These are phyloP conservation scores for Zoroaster sp. DNA, from an alignment of 53 echinoderm and acorn worm genomes.

Conservation along the genomic window DNA sequence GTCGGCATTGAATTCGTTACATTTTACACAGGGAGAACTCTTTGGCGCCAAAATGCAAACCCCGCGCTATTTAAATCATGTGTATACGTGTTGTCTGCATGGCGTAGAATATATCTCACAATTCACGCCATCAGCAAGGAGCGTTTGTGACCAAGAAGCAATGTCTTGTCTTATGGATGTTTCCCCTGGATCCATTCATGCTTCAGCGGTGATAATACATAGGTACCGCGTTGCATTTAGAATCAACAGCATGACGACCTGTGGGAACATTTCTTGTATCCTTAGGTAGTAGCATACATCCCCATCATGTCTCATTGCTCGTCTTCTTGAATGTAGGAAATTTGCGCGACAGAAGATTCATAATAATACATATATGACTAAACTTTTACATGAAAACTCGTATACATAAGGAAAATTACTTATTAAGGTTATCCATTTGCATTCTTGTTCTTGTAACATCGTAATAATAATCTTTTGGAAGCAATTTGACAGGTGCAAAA, in stretches of 20 bases:
- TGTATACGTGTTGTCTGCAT: background rate
- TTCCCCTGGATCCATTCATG: background rate
- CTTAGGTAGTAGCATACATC: background rate
- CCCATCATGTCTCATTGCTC: background rate
- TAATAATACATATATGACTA: no score
- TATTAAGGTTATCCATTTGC: no score
- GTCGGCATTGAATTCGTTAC: background rate
- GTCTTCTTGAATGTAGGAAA: background rate
- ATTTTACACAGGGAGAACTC: background rate
- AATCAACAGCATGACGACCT: background rate
- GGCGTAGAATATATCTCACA: background rate
- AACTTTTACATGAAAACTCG: no score
- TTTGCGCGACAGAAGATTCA: background rate
- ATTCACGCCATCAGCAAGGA: background rate
- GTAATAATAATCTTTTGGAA: no score
- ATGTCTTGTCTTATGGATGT: background rate
- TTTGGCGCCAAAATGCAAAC: conserved; percentile 35
- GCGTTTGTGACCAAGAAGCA: background rate
- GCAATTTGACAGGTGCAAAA: no score
- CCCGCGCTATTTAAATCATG: background rate
- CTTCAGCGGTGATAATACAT: background rate
- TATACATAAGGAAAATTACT: no score
- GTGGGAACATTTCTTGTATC: background rate
- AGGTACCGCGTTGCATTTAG: background rate
- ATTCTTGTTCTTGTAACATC: no score